phyloP scores from a whole-genome alignment of 2,888 invertebrate genomes.

The Argynnis bischoffii region DNA sequence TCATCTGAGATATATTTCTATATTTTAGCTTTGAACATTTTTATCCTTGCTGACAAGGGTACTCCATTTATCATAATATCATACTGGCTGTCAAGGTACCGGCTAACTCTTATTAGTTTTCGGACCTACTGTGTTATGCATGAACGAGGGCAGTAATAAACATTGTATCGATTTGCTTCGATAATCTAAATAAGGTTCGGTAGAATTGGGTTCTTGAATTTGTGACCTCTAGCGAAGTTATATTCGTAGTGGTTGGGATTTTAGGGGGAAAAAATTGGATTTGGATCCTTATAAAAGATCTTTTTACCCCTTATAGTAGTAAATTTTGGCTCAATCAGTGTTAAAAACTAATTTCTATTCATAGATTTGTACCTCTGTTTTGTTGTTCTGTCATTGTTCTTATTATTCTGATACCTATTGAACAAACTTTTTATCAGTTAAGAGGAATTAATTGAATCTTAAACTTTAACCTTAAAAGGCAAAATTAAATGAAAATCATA shows the following conservation, averaged over 20 bases:
- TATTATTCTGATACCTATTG: no score
- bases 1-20: background rate
- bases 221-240: constrained; percentile 4
- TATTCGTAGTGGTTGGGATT: background rate
- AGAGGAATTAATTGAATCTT: no score
- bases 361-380: no score
- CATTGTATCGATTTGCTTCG: constrained; percentile 26
- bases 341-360: no score
- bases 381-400: no score
- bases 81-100: constrained; percentile 60
- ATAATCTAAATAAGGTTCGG: constrained; percentile 22
- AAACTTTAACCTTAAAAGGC: no score
- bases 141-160: constrained; percentile 38
- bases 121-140: constrained; percentile 70
- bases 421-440: no score
- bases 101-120: constrained; percentile 70
- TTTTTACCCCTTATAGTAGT: no score
- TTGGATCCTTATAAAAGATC: no score
- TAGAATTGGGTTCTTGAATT: constrained; percentile 6
- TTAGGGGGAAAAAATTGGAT: background rate
- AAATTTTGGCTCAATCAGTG: no score
- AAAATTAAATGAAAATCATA: no score
- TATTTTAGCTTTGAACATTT: constrained; percentile 24
- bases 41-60: constrained; percentile 64
- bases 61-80: constrained; percentile 77